A percentile compares a stretch with the other conserved stretches of the same genome.
Conservation (phyloP, 2,113 vertebrate genomes). For the Brachyhypopomus occidentalis region DNA sequence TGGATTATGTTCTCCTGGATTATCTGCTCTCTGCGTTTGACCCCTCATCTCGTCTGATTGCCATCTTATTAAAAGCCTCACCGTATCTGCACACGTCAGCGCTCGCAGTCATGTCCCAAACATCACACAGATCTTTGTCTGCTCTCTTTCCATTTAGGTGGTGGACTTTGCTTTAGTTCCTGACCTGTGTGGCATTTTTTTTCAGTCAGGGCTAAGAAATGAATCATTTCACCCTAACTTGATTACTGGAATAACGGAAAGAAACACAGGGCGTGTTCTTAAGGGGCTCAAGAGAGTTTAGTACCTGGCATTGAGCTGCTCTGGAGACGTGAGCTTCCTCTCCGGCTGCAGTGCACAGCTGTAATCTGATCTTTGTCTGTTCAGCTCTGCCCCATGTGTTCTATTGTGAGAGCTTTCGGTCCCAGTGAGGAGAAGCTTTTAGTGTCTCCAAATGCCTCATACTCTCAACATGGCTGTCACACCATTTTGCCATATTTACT, state of each 20-base stretch:
- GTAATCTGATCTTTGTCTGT: conserved; percentile 10
- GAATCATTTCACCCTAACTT: conserved; percentile 36
- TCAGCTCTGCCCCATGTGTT: neutral
- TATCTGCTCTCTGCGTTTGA: too few species aligned
- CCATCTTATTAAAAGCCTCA: too few species aligned
- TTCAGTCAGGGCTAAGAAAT: neutral
- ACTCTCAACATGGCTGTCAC: conserved; percentile 50
- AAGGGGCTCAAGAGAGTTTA: conserved; percentile 5
- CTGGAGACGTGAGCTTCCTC: conserved; percentile 3
- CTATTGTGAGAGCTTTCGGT: neutral
- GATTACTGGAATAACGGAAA: conserved; percentile 43
- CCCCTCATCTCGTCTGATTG: too few species aligned
- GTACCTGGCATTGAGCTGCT: conserved; percentile 29
- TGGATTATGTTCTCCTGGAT: too few species aligned
- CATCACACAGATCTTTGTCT: too few species aligned
- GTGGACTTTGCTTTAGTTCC: too few species aligned
- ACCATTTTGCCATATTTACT: conserved; percentile 66
- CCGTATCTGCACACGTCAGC: too few species aligned
- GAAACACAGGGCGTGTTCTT: neutral
- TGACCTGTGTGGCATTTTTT: too few species aligned
- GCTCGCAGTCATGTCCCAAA: too few species aligned
- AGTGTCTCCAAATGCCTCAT: neutral
- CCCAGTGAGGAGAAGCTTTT: neutral
- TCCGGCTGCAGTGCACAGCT: conserved; percentile 11
- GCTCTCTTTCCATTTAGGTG: too few species aligned